These are phyloP conservation scores for Clepsis dumicolana DNA, from an alignment of 2,888 invertebrate species.

Conservation along the genomic window DNA sequence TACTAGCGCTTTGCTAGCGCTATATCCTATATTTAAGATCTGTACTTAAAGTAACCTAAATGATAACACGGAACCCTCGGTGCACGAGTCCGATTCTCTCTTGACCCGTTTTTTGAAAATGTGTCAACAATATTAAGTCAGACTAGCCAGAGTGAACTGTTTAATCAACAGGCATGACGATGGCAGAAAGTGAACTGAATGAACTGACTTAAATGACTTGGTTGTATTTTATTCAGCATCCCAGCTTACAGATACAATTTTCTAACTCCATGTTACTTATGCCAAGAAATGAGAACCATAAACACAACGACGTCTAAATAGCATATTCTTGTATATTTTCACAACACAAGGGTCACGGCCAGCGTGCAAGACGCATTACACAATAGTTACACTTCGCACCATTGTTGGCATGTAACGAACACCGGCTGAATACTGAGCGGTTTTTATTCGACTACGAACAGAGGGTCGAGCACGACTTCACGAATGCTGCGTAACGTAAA, in stretches of 20 bases:
- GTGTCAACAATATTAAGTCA: too few relatives aligned
- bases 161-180: too few relatives aligned
- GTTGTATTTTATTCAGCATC: not conserved
- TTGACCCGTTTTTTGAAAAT: too few relatives aligned
- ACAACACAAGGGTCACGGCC: slow-evolving; percentile 37
- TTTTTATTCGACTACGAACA: not conserved
- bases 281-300: not conserved
- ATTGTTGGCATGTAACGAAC: slow-evolving; percentile 32
- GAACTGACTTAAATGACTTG: not conserved
- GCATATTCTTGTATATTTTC: slow-evolving; percentile 25
- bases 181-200: too few relatives aligned
- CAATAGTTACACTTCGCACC: slow-evolving; percentile 41
- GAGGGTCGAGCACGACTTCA: too few relatives aligned
- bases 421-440: slow-evolving; percentile 21
- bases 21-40: too few relatives aligned
- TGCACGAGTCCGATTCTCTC: too few relatives aligned
- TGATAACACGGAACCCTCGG: too few relatives aligned
- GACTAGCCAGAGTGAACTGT: too few relatives aligned
- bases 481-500: too few relatives aligned
- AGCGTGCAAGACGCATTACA: slow-evolving; percentile 26
- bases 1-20: too few relatives aligned
- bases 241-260: not conserved
- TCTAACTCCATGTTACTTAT: not conserved
- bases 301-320: not conserved
- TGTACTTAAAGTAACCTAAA: too few relatives aligned